phyloP scores from a whole-genome alignment of 1,140 invertebrate species.

The Pantala flavescens region DNA sequence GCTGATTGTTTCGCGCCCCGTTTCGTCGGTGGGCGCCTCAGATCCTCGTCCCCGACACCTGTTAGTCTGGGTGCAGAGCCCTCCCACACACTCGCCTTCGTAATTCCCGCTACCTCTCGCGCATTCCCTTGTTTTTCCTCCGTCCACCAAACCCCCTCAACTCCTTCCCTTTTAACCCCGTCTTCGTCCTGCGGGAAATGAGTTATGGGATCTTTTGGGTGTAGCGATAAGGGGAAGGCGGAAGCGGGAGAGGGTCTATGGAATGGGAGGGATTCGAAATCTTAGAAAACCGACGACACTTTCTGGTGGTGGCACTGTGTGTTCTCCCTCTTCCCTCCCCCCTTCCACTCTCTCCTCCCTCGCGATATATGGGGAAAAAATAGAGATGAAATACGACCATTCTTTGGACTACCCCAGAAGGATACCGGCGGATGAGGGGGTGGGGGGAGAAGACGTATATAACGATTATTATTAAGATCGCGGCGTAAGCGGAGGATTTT shows the following conservation, averaged over 20 bases:
- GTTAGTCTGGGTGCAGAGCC: too few relatives aligned
- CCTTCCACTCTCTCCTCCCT: not conserved
- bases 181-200: not conserved
- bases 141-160: not conserved
- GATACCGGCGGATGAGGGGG: not conserved
- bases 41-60: too few relatives aligned
- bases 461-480: not conserved
- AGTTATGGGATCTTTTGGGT: conserved; percentile 3
- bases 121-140: not conserved
- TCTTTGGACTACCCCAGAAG: conserved; percentile 7
- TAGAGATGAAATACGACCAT: not conserved
- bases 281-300: conserved; percentile 8
- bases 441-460: not conserved
- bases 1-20: too few relatives aligned
- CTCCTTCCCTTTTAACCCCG: not conserved
- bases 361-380: conserved; percentile 1
- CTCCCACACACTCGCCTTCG: too few relatives aligned
- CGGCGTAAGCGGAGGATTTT: too few relatives aligned
- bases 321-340: not conserved
- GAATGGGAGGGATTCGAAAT: not conserved
- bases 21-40: too few relatives aligned
- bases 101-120: too few relatives aligned
- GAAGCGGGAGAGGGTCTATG: not conserved
- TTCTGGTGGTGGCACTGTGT: not conserved
- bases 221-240: not conserved